Percentiles rank a stretch among this genome's conserved stretches.
These are phyloP conservation scores for Taeniopygia guttata DNA, from an alignment of 2,797 vertebrate genomes.

Conservation along the genomic window DNA sequence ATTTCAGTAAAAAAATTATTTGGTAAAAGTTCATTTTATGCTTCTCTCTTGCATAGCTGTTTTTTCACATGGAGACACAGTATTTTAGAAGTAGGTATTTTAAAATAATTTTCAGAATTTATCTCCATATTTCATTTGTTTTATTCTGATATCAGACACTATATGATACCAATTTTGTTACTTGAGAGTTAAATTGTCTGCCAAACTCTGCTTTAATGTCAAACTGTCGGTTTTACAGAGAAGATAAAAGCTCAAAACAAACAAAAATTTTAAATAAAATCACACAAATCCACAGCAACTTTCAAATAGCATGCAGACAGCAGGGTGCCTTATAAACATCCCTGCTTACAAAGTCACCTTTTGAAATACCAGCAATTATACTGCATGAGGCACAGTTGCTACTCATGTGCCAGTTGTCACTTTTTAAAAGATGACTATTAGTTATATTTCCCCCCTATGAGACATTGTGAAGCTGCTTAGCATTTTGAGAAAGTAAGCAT, in stretches of 20 bases:
- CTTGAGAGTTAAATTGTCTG: background rate
- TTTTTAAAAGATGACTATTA: background rate
- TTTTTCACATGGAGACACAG: background rate
- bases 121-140: background rate
- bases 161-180: background rate
- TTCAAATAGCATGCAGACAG: background rate
- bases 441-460: background rate
- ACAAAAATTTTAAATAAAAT: background rate
- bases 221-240: background rate
- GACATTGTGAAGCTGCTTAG: background rate
- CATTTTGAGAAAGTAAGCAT: background rate
- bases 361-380: background rate
- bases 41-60: background rate
- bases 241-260: background rate
- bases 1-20: background rate
- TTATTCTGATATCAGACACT: background rate
- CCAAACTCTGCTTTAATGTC: background rate
- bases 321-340: background rate
- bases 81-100: background rate
- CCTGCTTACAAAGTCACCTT: background rate
- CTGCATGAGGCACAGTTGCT: background rate
- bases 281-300: background rate
- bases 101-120: background rate
- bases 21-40: background rate
- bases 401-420: background rate